Conservation (phyloP, 2,797 vertebrate species). For the Neomorphus geoffroyi region DNA sequence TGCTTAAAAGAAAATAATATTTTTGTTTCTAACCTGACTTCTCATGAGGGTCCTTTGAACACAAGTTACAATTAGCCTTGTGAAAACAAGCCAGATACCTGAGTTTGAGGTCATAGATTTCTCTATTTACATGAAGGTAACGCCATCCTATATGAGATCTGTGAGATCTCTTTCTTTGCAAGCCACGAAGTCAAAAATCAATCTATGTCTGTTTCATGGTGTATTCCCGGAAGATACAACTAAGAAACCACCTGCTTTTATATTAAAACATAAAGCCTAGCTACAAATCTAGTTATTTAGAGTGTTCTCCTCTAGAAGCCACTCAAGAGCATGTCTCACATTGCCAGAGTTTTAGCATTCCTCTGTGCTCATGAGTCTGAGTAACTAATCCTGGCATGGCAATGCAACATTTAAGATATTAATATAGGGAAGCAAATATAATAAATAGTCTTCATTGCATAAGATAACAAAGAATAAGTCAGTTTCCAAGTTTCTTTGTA, state of each 20-base stretch:
- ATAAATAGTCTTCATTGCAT: not conserved
- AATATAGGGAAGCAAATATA: not conserved
- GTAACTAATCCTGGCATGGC: not conserved
- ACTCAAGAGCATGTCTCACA: not conserved
- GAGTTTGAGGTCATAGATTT: not conserved
- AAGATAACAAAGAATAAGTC: conserved; percentile 2
- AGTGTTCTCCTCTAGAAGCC: not conserved
- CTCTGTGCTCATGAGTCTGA: conserved; percentile 1
- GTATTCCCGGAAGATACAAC: conserved; percentile 13
- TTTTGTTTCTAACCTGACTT: conserved; percentile 50
- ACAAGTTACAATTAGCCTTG: not conserved
- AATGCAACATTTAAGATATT: conserved; percentile 26
- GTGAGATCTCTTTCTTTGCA: not conserved
- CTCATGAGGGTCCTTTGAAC: not conserved
- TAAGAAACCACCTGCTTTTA: conserved; percentile 35
- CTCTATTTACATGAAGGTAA: not conserved
- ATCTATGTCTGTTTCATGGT: not conserved
- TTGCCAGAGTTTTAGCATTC: conserved; percentile 21
- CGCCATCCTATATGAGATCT: not conserved
- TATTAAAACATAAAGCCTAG: conserved; percentile 40
- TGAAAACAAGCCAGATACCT: conserved; percentile 12
- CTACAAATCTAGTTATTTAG: conserved; percentile 43
- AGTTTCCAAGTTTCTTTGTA: not conserved
- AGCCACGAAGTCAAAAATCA: conserved; percentile 15
- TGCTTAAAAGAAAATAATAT: not conserved